phyloP scores from a whole-genome alignment of 2,113 vertebrate species.

The Pantherophis guttatus region DNA sequence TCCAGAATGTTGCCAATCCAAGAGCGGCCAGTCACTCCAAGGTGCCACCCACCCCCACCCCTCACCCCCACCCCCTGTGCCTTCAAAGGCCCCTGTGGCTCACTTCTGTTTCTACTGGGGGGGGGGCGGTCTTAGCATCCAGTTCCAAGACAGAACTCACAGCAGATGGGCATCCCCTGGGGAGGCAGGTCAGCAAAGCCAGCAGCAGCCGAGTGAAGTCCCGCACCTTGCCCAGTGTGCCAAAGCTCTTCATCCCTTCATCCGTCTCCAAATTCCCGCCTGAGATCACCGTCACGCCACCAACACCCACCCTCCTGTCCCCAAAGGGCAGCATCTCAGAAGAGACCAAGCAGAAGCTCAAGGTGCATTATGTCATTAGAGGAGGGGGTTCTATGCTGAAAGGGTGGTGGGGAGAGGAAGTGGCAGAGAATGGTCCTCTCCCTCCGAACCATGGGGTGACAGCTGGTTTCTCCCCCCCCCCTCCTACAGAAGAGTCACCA shows the following conservation, averaged over 20 bases:
- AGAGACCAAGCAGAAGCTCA: slow-evolving; percentile 97
- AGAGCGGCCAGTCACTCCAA: neutral
- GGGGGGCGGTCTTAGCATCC: slow-evolving; percentile 54
- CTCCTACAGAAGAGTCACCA: neutral
- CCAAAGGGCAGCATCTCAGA: slow-evolving; percentile 98
- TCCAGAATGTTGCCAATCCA: neutral
- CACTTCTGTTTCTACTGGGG: slow-evolving; percentile 23
- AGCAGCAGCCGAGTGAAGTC: slow-evolving; percentile 83
- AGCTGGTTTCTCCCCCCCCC: neutral
- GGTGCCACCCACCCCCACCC: neutral
- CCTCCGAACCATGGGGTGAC: neutral
- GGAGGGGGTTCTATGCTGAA: too few relatives aligned
- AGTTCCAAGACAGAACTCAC: slow-evolving; percentile 71
- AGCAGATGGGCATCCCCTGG: slow-evolving; percentile 62
- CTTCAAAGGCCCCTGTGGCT: neutral
- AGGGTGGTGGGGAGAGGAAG: neutral
- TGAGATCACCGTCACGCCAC: slow-evolving; percentile 97
- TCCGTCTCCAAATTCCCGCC: slow-evolving; percentile 92
- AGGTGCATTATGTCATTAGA: slow-evolving; percentile 70
- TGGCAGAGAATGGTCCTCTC: neutral
- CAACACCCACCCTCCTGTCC: slow-evolving; percentile 95
- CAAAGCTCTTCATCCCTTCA: slow-evolving; percentile 96
- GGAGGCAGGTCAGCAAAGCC: slow-evolving; percentile 73
- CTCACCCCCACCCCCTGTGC: rapidly evolving
- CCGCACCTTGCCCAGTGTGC: slow-evolving; percentile 87